Base-by-base conservation (phyloP, 1,140 invertebrate genomes). In the Musca domestica region DNA sequence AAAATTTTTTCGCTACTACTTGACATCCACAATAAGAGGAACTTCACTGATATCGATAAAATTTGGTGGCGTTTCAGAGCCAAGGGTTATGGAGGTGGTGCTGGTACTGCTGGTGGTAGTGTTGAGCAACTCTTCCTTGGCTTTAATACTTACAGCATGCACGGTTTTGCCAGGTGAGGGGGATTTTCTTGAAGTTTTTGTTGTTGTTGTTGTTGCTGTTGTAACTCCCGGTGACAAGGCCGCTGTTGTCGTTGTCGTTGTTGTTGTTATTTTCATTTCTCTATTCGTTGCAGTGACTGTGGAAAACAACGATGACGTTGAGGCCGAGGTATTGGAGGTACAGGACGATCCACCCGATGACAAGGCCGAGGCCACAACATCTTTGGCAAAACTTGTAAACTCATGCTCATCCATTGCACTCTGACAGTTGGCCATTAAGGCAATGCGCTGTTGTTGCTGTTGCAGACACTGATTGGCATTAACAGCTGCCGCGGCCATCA, bases 1-100 rank as follows among this genome's bases (percentile, higher is more conserved):
- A n/a, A n/a, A n/a, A 9, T 30, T 77, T 72, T 76, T 74, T 76
- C 72, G 74, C 76, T 73, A 74, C 74, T 81, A 81, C 78, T 81
- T 81, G 78, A 81, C 78, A 80, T 81, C 78, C 74, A 81, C 78
- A 79, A 79, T 78, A 69, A 80, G 77, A 80, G 78, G 78, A 81
- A 81, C 78, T 79, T 81, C 78, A 64, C 78, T 80, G 76, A 77
- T 81, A 78, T 81, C 78, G 74, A 81, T 78, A 73, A 81, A 75
- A 77, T 81, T 81, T 78, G 78, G 76, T 72, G 78, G 74, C 73
- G 78, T 75, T 73, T 74, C 71, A 67, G 78, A 41, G 74, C 70
- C 70, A 66, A 63, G 71, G 74, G 15, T 72, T 72, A 56, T 75
- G 74, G 54, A 69, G 70, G 52, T 51, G 69, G 30, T 68, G 72